Base-by-base conservation (phyloP, 2,797 vertebrate species). In the Tamandua tetradactyla region DNA sequence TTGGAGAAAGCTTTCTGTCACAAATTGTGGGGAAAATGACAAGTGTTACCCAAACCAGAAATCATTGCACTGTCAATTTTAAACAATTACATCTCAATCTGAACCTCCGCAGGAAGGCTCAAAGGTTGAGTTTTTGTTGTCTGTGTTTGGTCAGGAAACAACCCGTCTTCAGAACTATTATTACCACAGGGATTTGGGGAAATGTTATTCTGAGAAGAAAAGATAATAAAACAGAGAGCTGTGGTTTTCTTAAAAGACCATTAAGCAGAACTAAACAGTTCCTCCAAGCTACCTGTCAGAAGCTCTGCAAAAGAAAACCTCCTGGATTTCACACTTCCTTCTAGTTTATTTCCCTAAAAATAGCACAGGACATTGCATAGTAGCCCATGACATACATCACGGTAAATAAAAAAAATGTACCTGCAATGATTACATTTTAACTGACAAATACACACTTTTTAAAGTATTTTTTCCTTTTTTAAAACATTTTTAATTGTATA, bases 91-190 rank as follows among this genome's bases (percentile, higher is more conserved):
- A 55, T 32, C 61, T 93, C 79, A 42, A n/a, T 49, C 57, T 93
- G 82, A 35, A 87, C 22, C 52, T 91, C 7, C 10, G 30, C 5
- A 66, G 32, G 59, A 94, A n/a, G 89, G 59, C 23, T 23, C 30
- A 44, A 4, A 32, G 8, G 30, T 83, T 44, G n/a, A 74, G 66
- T 42, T 2, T 27, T 69, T 89, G 5, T 42, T 78, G 23, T 61
- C 68, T 79, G 9, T 84, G 47, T 22, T 87, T 66, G 47, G 25
- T 93, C 72, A 91, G 44, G 62, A 93, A 95, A 95, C 13, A 91
- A 87, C 72, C 12, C 18, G 85, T 55, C 32, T 81, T 86, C 44
- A 64, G 42, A 75, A 61, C 40, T 59, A 75, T 64, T 49, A 59
- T 61, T 64, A 74, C 20, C 15, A 78, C 10, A 15, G 22, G 44